Evolutionary conservation across 37 sponge, comb jelly and placozoan genomes (phyloP).

Genomic region (Halisarca cf. caerulea): DNA sequence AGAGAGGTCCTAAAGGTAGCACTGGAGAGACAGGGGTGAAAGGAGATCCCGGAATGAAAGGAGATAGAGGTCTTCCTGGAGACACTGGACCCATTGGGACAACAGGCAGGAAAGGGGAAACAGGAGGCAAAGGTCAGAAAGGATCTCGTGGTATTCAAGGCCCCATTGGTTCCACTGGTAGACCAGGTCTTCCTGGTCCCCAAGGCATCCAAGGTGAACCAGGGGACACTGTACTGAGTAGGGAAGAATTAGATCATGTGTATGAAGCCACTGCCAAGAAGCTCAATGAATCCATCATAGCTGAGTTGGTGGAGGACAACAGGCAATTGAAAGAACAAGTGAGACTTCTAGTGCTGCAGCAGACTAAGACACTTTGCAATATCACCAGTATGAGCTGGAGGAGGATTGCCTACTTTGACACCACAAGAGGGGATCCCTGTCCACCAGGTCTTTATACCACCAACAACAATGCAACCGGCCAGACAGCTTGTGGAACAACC

Average conservation of each 20-base stretch:
- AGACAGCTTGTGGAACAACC: conserved; percentile 12
- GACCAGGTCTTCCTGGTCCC: not conserved
- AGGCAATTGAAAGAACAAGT: too few species aligned
- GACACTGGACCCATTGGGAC: conserved; percentile 13
- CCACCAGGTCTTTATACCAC: not conserved
- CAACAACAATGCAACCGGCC: not conserved
- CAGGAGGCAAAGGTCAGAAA: conserved; percentile 25
- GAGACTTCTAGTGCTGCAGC: too few species aligned
- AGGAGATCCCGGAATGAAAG: conserved; percentile 16
- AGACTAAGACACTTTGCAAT: too few species aligned
- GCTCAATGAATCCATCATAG: not conserved
- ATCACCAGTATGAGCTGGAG: not conserved
- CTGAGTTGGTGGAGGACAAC: too few species aligned
- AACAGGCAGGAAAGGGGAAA: not conserved
- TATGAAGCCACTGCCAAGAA: not conserved
- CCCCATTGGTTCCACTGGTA: not conserved
- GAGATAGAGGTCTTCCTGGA: conserved; percentile 22
- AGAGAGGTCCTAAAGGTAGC: conserved; percentile 4
- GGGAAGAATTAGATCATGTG: not conserved
- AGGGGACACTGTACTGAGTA: conserved; percentile 15
- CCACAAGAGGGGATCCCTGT: not conserved
- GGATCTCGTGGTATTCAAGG: not conserved
- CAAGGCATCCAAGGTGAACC: not conserved
- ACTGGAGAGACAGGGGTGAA: conserved; percentile 23
- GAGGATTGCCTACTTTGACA: not conserved